Base-by-base conservation (phyloP, 2,888 invertebrate genomes). In the Ochropleura plecta region DNA sequence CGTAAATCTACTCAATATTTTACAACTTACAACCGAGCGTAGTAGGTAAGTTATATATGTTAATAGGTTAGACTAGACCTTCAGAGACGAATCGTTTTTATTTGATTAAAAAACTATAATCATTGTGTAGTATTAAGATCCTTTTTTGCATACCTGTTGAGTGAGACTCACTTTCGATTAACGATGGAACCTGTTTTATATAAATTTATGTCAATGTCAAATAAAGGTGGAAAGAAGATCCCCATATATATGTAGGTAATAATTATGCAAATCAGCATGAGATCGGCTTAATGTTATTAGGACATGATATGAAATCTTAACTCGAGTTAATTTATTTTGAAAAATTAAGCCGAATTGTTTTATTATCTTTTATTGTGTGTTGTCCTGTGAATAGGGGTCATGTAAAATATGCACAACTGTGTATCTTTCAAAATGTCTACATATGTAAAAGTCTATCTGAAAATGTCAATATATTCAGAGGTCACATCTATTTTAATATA, bases 131-230 rank as follows among this genome's bases (percentile, higher is more conserved):
- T 81, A 81, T 82, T 81, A 78, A 66, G 78, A 81, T 87, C 76
- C 80, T 78, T 87, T 90, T 91, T 91, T 86, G 87, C 90, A 89
- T 90, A 91, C 89, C 84, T 83, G 91, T 88, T 82, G 69, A 86
- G 84, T 87, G 83, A 91, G 90, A 89, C 89, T 92, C 89, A 92
- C 93, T 94, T 94, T 94, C 94, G 91, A 92, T 91, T 90, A 91
- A 87, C 77, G 86, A 86, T 82, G 80, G 89, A 93, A 95, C 94
- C 91, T 90, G 94, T 94, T 94, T 91, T 82, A 86, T 86, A 84
- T 83, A 86, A 92, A 93, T 93, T 93, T 94, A 94, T 93, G 94
- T 94, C 94, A 95, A 94, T 94, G 95, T 93, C 94, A 93, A 91
- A 88, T 90, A 90, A 91, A 93, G 91, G 91, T 92, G 90, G 85